Evolutionary conservation across 2,888 invertebrate genomes (phyloP).

Genomic region (Ochropacha duplaris): DNA sequence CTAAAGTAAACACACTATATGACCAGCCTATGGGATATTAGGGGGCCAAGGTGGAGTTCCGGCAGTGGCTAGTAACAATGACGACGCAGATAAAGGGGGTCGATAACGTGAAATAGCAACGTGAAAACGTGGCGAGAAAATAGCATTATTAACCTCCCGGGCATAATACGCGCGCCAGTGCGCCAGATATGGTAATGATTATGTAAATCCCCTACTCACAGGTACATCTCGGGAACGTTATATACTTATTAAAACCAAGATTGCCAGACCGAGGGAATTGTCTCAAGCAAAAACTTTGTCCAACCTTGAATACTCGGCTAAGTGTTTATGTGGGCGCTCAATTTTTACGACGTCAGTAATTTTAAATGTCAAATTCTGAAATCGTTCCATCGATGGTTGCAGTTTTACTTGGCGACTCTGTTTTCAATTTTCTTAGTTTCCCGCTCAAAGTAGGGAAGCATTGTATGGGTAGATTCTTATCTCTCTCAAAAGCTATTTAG

Average conservation of each 20-base stretch:
- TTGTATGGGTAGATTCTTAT: conserved; percentile 82
- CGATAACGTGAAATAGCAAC: conserved; percentile 81
- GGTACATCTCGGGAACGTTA: conserved; percentile 80
- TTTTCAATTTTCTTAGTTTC: conserved; percentile 83
- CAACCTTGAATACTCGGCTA: conserved; percentile 46
- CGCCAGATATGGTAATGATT: conserved; percentile 84
- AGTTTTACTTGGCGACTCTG: conserved; percentile 77
- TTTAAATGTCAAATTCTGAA: conserved; percentile 75
- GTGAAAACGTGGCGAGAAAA: conserved; percentile 83
- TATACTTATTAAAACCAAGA: conserved; percentile 82
- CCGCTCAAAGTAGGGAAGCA: conserved; percentile 73
- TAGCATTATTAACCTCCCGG: conserved; percentile 83
- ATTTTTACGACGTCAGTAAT: conserved; percentile 75
- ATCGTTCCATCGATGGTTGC: conserved; percentile 74
- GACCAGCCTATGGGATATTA: conserved; percentile 31
- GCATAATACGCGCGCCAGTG: conserved; percentile 81
- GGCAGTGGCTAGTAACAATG: conserved; percentile 79
- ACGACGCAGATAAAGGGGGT: conserved; percentile 78
- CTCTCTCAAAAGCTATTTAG: conserved; percentile 82
- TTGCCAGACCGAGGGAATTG: conserved; percentile 72
- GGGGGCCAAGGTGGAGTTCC: conserved; percentile 61
- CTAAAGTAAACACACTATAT: conserved; percentile 17
- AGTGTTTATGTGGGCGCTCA: conserved; percentile 71
- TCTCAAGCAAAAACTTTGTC: conserved; percentile 70
- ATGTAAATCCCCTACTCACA: conserved; percentile 81